A percentile compares a stretch with the other conserved stretches of the same genome.
These are phyloP conservation scores for Chrysogorgia sp. DNA, from an alignment of 92 coral and sea anemone genomes.

Conservation along the genomic window DNA sequence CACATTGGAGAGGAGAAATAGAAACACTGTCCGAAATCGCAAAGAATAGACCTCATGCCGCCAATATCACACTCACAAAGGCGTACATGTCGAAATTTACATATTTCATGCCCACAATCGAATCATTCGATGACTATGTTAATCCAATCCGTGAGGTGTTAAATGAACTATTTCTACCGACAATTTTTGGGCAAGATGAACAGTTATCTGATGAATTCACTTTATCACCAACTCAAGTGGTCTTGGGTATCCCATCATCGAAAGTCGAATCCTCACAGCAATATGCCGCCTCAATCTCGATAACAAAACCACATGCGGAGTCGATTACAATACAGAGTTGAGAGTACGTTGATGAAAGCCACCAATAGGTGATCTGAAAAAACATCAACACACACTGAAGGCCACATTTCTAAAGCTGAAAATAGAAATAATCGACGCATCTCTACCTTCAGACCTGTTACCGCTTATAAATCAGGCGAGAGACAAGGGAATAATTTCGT, in stretches of 20 bases:
- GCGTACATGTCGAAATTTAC: slow-evolving; percentile 42
- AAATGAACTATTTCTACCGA: slow-evolving; percentile 28
- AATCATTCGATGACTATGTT: slow-evolving; percentile 47
- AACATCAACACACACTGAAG: slow-evolving; percentile 46
- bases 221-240: slow-evolving; percentile 38
- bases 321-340: no score
- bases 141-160: slow-evolving; percentile 36
- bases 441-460: slow-evolving; percentile 28
- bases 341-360: slow-evolving; percentile 34
- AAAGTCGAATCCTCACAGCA: no score
- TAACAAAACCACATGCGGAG: no score
- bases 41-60: slow-evolving; percentile 37
- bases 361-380: slow-evolving; percentile 27
- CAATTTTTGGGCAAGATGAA: slow-evolving; percentile 47
- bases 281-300: no score
- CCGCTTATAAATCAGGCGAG: slow-evolving; percentile 36
- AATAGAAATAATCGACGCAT: slow-evolving; percentile 45
- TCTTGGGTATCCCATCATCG: no score
- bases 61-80: slow-evolving; percentile 36
- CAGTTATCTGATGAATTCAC: slow-evolving; percentile 43
- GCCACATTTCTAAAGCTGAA: slow-evolving; percentile 21
- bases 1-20: slow-evolving; percentile 46
- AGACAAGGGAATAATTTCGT: slow-evolving; percentile 50
- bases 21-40: slow-evolving; percentile 42
- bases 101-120: slow-evolving; percentile 51